Evolutionary conservation across 2,797 vertebrate species (phyloP), one percentile per base, ranked within the genome.

Genomic region (Amblyopsis hoosieri): DNA sequence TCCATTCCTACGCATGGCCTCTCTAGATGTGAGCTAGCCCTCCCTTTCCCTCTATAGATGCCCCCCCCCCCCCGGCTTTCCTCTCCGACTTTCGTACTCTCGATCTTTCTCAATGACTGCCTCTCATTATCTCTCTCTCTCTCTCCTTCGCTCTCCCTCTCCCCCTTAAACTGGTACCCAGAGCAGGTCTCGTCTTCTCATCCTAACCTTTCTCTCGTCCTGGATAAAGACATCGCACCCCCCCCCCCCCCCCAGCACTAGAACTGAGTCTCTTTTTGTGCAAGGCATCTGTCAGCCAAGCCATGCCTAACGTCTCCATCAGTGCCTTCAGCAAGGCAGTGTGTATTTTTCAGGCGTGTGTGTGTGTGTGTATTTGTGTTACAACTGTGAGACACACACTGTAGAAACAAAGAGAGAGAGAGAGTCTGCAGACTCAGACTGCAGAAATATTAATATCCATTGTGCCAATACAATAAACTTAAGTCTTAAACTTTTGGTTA

Each of bases 241-340:
- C 19, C 19, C 33, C 5, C 5, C 33, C 33, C 5, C 33, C 7
- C 33, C 33, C 33, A 19, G 19, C 33, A 6, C 33, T 37, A 5
- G 8, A 37, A 37, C 33, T 37, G 33, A 37, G 33, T 37, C 33
- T 5, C 33, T 37, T 37, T 37, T 5, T 5, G 33, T 6, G 33
- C 33, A 37, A 69, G 23, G 59, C 70, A 72, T 74, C 76, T 72
- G 77, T 60, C 76, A 74, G 71, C 46, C 62, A 72, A 64, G 45
- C 0, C 69, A 23, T 63, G 74, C 71, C 81, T 81, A 73, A 84
- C 72, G 73, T 84, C 78, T 85, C 62, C 57, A 72, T 79, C 62
- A 33, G 60, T 57, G 67, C 67, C 33, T 71, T 64, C 49, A 59
- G 60, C 53, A 58, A 76, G 60, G 59, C 33, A 37, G 8, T 37